Evolutionary conservation across 2,797 vertebrate species (phyloP).

Genomic region (Perodicticus potto): DNA sequence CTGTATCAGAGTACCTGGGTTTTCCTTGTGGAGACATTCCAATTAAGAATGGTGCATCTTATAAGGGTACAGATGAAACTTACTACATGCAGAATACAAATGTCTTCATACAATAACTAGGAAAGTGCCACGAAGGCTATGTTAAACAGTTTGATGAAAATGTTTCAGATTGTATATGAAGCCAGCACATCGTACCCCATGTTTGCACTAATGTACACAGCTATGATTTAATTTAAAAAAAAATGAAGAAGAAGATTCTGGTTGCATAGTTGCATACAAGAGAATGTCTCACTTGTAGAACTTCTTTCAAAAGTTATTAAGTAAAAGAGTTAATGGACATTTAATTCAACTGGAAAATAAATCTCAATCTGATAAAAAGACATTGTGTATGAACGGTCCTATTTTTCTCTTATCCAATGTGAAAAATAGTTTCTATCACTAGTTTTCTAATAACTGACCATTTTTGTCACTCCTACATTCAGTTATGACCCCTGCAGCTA

Average conservation of each 20-base stretch:
- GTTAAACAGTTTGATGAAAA: too few relatives aligned
- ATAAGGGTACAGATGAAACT: too few relatives aligned
- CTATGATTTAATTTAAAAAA: too few relatives aligned
- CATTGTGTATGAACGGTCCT: conserved; percentile 63
- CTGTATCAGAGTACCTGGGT: background rate
- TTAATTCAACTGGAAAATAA: conserved; percentile 71
- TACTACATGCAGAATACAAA: too few relatives aligned
- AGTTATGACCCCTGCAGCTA: conserved; percentile 69
- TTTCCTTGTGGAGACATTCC: background rate
- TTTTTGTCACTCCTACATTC: conserved; percentile 65
- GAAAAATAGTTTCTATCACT: conserved; percentile 66
- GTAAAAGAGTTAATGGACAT: conserved; percentile 45
- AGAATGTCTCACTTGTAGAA: conserved; percentile 56
- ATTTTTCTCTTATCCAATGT: conserved; percentile 67
- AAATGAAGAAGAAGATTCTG: background rate
- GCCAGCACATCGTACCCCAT: too few relatives aligned
- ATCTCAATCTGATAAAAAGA: conserved; percentile 73
- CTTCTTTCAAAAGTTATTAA: conserved; percentile 62
- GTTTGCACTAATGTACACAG: too few relatives aligned
- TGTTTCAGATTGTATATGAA: too few relatives aligned
- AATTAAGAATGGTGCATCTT: background rate
- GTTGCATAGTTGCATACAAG: background rate
- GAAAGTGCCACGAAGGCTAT: too few relatives aligned
- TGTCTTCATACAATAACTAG: too few relatives aligned
- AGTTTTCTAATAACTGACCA: conserved; percentile 73